Evolutionary conservation across 2,797 vertebrate genomes (phyloP), one percentile per base, ranked within the genome.

Genomic region (Spatula versicolor): DNA sequence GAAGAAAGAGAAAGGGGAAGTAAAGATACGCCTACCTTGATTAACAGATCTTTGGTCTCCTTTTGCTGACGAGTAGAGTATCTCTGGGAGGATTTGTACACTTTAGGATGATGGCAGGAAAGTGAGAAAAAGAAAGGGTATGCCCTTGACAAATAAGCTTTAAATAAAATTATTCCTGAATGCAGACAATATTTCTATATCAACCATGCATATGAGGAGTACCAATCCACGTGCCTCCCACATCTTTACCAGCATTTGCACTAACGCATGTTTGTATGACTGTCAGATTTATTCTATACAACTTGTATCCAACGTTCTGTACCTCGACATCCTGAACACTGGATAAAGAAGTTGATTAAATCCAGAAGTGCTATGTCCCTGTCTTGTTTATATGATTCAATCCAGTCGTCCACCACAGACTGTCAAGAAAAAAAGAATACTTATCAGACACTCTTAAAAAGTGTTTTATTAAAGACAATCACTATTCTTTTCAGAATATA

Each of bases 251-350:
- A 81, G 39, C 55, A 96, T 33, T 78, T 78, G 43, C 88, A 96
- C 59, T 72, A 83, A 83, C 39, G 89, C 54, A 80, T 1, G 43
- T 43, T 56, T 71, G 83, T 22, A 95, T 26, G 45, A 92, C 54
- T 75, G 54, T 90, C 56, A 97, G 79, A 75, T 80, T 92, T 54
- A 93, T 67, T 93, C 78, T 77, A 90, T 41, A 97, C 93, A 64
- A 97, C 86, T 97, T 52, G 95, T 89, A 84, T 55, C 90, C 85
- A 95, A 93, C 26, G 11, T 94, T 97, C 90, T 97, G 95, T 98
- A 99, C 99, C 99, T 99, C 99, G 99, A 98, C 99, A 99, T 82
- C 99, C 99, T 64, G 99, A 99, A 97, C 99, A 99, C 98, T 99
- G 99, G 97, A 99, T 99, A 98, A 99, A 99, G 97, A 99, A 99